phyloP scores from a whole-genome alignment of 2,888 invertebrate genomes.

The Drosophila conformis region DNA sequence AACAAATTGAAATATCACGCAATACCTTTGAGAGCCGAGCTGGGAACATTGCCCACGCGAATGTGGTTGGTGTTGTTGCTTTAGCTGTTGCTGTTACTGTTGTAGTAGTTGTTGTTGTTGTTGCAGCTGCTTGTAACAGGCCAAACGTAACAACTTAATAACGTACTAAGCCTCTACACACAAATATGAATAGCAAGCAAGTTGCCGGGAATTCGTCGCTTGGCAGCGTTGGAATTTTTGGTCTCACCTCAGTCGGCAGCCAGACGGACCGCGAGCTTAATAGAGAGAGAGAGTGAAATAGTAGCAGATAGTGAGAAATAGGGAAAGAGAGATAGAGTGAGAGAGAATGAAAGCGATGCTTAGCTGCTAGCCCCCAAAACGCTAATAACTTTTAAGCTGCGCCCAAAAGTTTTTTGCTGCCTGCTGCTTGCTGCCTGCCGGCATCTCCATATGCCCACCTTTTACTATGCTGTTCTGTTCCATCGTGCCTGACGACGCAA shows the following conservation, averaged over 20 bases:
- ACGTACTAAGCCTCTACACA: slow-evolving; percentile 80
- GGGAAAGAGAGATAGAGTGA: neutral
- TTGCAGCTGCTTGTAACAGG: slow-evolving; percentile 69
- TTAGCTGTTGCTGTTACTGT: slow-evolving; percentile 23
- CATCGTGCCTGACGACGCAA: slow-evolving; percentile 72
- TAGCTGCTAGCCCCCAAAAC: slow-evolving; percentile 66
- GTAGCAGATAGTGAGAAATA: neutral
- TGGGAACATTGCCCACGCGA: slow-evolving; percentile 62
- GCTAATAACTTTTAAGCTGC: slow-evolving; percentile 81
- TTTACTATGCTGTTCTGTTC: slow-evolving; percentile 18
- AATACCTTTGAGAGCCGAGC: slow-evolving; percentile 73
- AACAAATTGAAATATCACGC: slow-evolving; percentile 82
- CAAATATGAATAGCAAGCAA: slow-evolving; percentile 79
- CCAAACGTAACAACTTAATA: slow-evolving; percentile 80
- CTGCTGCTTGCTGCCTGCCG: slow-evolving; percentile 25
- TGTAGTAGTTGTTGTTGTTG: slow-evolving; percentile 29
- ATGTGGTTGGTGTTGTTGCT: slow-evolving; percentile 25
- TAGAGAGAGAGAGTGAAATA: neutral
- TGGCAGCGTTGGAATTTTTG: slow-evolving; percentile 67
- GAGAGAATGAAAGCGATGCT: slow-evolving; percentile 16
- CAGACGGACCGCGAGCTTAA: slow-evolving; percentile 15
- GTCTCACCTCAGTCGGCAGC: slow-evolving; percentile 64
- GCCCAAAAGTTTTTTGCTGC: slow-evolving; percentile 64
- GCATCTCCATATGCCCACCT: slow-evolving; percentile 27
- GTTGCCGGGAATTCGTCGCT: slow-evolving; percentile 49